These are phyloP conservation scores for Drosophila lutescens DNA, from an alignment of 2,888 invertebrate genomes.

Conservation along the genomic window DNA sequence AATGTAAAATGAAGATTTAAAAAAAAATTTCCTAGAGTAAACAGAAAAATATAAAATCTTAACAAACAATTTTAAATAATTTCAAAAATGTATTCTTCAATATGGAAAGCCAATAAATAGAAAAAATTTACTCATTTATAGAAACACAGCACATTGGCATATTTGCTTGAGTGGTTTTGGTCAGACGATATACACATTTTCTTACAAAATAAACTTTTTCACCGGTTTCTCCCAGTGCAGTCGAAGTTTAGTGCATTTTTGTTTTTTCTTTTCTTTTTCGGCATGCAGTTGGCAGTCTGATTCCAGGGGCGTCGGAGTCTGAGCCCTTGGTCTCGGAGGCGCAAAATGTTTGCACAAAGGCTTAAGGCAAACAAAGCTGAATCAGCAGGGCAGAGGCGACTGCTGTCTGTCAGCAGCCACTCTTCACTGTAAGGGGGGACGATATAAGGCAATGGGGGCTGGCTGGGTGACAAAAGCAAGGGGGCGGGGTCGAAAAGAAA, in stretches of 20 bases:
- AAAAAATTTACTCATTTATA: too few relatives aligned
- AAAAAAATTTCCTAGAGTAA: too few relatives aligned
- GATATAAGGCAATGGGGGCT: conserved; percentile 17
- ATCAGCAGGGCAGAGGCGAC: conserved; percentile 68
- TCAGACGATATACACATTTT: too few relatives aligned
- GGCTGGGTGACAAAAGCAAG: conserved; percentile 25
- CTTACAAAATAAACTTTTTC: background rate
- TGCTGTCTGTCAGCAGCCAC: conserved; percentile 67
- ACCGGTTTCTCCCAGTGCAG: conserved; percentile 18
- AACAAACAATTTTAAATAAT: too few relatives aligned
- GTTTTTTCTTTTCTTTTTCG: conserved; percentile 35
- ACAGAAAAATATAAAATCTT: too few relatives aligned
- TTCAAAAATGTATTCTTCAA: too few relatives aligned
- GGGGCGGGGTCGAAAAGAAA: conserved; percentile 40
- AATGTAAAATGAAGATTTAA: too few relatives aligned
- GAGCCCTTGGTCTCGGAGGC: conserved; percentile 52
- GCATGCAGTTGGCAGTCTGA: conserved; percentile 55
- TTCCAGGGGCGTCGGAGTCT: conserved; percentile 30
- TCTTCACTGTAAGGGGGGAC: conserved; percentile 50
- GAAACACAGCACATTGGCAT: too few relatives aligned
- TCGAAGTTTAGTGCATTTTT: conserved; percentile 59
- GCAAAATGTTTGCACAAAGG: conserved; percentile 82
- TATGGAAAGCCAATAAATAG: too few relatives aligned
- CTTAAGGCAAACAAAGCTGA: conserved; percentile 82
- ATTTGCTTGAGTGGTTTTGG: too few relatives aligned